Percentiles rank a stretch among this genome's conserved stretches.
phyloP scores from a whole-genome alignment of 2,113 vertebrate species.

The Sylvilagus bachmani region DNA sequence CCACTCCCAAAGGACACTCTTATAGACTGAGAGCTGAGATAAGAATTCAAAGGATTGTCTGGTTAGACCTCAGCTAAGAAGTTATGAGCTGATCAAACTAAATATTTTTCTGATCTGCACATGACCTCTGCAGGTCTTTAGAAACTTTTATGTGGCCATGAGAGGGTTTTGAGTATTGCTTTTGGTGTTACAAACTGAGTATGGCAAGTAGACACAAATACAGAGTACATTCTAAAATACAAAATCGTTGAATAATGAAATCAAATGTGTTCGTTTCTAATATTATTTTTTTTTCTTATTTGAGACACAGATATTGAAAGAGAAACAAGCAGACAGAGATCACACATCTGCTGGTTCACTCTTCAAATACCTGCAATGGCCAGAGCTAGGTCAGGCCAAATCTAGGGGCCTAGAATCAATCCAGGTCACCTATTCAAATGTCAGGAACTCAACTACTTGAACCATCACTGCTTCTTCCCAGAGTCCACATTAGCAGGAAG shows the following conservation, averaged over 20 bases:
- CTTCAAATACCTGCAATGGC: too few species aligned
- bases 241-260: not conserved
- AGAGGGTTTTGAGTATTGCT: not conserved
- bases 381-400: too few species aligned
- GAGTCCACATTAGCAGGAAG: too few species aligned
- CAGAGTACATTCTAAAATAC: not conserved
- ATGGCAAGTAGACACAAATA: not conserved
- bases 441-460: too few species aligned
- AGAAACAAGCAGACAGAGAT: too few species aligned
- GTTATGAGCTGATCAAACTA: not conserved
- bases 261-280: not conserved
- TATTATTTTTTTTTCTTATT: not conserved
- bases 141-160: too few species aligned
- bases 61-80: not conserved
- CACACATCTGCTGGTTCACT: too few species aligned
- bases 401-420: too few species aligned
- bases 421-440: too few species aligned
- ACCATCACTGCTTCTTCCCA: too few species aligned
- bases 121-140: not conserved
- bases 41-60: not conserved
- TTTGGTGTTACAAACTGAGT: not conserved
- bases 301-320: too few species aligned
- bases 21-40: not conserved
- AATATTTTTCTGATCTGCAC: not conserved
- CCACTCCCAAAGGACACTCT: too few species aligned